Conservation (phyloP, 2,797 vertebrate genomes). For the Petrocephalus schoutedeni region DNA sequence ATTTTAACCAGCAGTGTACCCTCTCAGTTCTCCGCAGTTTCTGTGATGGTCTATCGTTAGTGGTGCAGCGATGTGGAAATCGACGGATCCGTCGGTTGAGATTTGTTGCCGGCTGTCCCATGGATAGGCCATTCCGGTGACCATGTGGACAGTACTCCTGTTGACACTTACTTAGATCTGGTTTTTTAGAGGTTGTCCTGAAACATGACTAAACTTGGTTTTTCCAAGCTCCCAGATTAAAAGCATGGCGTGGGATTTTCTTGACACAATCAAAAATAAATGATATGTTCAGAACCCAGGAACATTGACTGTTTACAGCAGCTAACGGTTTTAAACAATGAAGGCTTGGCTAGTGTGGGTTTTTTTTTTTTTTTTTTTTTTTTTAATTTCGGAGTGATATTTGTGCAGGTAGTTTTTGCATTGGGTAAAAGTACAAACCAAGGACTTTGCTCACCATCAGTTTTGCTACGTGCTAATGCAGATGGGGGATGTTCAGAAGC, state of each 20-base stretch:
- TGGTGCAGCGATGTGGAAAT: neutral
- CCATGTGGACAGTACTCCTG: neutral
- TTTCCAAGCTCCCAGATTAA: neutral
- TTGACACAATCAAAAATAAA: neutral
- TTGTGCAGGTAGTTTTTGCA: neutral
- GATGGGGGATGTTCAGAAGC: neutral
- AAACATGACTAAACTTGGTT: neutral
- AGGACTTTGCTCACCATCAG: neutral
- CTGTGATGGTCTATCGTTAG: too few relatives aligned
- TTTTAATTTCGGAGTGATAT: neutral
- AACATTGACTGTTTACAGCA: neutral
- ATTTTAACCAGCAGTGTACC: neutral
- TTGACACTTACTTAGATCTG: neutral
- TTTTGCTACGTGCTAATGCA: neutral
- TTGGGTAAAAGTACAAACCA: neutral
- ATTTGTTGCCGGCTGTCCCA: neutral
- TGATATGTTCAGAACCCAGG: constrained; percentile 3
- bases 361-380: neutral
- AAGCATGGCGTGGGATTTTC: neutral
- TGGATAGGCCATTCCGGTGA: neutral
- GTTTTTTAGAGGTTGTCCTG: neutral
- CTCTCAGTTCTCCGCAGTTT: neutral
- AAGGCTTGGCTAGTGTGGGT: neutral
- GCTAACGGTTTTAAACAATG: neutral
- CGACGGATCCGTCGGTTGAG: neutral